phyloP scores from a whole-genome alignment of 2,113 vertebrate species.

The Poeciliopsis prolifica region DNA sequence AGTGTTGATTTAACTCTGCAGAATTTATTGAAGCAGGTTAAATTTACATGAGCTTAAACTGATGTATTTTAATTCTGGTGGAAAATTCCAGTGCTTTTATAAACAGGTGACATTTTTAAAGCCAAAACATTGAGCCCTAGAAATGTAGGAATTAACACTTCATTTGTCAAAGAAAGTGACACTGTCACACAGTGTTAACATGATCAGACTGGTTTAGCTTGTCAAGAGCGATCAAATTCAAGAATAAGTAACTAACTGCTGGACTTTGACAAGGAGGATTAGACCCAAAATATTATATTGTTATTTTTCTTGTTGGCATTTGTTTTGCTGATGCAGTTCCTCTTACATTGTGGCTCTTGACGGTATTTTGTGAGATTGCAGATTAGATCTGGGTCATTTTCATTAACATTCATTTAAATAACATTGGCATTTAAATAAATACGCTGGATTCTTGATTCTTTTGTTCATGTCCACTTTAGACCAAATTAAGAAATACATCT shows the following conservation, averaged over 20 bases:
- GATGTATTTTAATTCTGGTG: too few relatives aligned
- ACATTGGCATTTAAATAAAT: not conserved
- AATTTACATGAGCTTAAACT: too few relatives aligned
- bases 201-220: not conserved
- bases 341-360: not conserved
- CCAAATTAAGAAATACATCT: not conserved
- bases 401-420: not conserved
- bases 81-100: too few relatives aligned
- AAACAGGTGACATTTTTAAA: too few relatives aligned
- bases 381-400: not conserved
- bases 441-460: not conserved
- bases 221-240: not conserved
- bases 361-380: not conserved
- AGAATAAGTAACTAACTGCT: constrained; percentile 26
- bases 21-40: too few relatives aligned
- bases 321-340: not conserved
- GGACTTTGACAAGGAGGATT: constrained; percentile 61
- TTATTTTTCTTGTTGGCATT: not conserved
- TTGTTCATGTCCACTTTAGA: not conserved
- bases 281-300: not conserved
- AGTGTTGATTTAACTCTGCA: too few relatives aligned
- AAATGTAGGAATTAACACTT: not conserved
- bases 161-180: not conserved
- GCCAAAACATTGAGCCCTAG: too few relatives aligned
- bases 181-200: not conserved